Evolutionary conservation across 2,888 invertebrate genomes (phyloP), one percentile per base, ranked within the genome.

Genomic region (Morpho deidamia): DNA sequence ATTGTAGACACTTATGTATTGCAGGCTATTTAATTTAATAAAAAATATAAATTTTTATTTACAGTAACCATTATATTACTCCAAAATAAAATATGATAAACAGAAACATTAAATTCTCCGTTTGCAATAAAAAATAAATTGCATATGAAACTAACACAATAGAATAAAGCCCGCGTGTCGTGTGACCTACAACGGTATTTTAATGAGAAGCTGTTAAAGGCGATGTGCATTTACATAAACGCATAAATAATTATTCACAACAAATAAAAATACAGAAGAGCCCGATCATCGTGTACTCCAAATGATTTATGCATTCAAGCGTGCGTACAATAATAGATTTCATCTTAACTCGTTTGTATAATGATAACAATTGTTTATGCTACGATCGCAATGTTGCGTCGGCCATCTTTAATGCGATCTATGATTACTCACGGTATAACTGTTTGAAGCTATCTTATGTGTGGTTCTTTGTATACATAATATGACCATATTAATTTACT

Each of bases 191-290:
- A 84, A 85, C 77, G 76, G 84, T 83, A 87, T 86, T 81, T 82
- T 82, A 86, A 86, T 84, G 81, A 82, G 79, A 66, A 69, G 70
- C 71, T 71, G 80, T 80, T 81, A 83, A 78, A 78, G 76, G 80
- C 76, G 70, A 77, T 75, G 66, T 70, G 65, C 73, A 83, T 86
- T 76, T 81, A 75, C 84, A 85, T 88, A 86, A 84, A 80, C 76
- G 78, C 78, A 81, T 83, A 74, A 75, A 81, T 80, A 76, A 81
- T 81, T 79, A 82, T 81, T 80, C 76, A 80, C 81, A 79, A 77
- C 74, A 76, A 80, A 81, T 70, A 74, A 69, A 77, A 78, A 78
- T 71, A 74, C 62, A 69, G 73, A 72, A 73, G 71, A 71, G 59
- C 68, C 63, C 65, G 64, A 64, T 53, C 65, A 67, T 40, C 43